phyloP scores from a whole-genome alignment of 2,888 invertebrate genomes.

The Hydriomena furcata region DNA sequence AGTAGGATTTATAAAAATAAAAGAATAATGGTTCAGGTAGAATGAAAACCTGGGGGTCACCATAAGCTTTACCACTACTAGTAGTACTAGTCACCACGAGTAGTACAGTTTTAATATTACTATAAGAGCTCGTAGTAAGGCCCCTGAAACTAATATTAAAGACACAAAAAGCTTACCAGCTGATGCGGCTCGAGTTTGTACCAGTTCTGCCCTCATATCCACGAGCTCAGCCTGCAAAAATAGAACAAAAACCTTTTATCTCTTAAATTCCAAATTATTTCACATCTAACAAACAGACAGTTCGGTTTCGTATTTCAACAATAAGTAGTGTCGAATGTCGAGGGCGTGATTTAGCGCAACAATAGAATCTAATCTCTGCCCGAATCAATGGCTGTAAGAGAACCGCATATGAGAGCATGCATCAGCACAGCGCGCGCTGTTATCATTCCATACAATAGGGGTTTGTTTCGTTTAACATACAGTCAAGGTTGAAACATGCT shows the following conservation, averaged over 20 bases:
- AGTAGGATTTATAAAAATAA: neutral
- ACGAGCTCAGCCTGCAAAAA: slow-evolving; percentile 89
- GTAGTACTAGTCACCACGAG: too few species aligned
- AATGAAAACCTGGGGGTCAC: too few species aligned
- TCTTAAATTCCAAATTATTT: too few species aligned
- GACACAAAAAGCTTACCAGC: slow-evolving; percentile 52
- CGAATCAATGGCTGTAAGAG: slow-evolving; percentile 50
- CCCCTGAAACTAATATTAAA: neutral
- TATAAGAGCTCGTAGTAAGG: too few species aligned
- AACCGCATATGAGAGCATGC: neutral
- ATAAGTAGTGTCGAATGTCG: slow-evolving; percentile 61
- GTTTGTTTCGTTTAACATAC: too few species aligned
- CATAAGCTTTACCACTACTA: too few species aligned
- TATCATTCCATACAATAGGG: neutral
- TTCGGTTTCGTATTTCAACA: slow-evolving; percentile 57
- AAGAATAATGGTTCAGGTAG: slow-evolving; percentile 1
- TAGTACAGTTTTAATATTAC: too few species aligned
- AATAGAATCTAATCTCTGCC: slow-evolving; percentile 63
- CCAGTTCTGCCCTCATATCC: slow-evolving; percentile 88
- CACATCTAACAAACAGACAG: slow-evolving; percentile 47
- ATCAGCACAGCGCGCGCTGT: neutral
- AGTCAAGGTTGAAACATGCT: too few species aligned
- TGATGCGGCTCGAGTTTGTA: slow-evolving; percentile 85
- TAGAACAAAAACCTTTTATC: slow-evolving; percentile 43
- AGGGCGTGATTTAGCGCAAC: slow-evolving; percentile 55